Evolutionary conservation across 2,113 vertebrate genomes (phyloP).

Genomic region (Taxidea taxus): DNA sequence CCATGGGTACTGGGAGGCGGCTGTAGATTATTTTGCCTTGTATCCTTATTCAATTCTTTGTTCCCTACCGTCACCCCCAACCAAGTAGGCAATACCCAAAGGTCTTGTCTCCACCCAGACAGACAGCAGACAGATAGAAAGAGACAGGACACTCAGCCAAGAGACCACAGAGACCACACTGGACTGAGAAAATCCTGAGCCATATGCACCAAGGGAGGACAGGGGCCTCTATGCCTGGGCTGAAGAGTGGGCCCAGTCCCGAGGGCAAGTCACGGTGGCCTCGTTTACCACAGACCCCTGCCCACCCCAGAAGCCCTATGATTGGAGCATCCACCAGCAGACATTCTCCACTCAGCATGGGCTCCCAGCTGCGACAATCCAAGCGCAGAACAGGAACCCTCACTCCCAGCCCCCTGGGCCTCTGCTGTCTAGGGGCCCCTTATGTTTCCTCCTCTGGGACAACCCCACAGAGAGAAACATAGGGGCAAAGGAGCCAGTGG

Average conservation of each 20-base stretch:
- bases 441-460: slow-evolving; percentile 32
- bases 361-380: neutral
- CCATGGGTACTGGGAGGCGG: rapidly evolving
- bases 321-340: neutral
- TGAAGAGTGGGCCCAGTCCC: neutral
- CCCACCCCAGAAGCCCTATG: neutral
- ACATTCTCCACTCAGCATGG: neutral
- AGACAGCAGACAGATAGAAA: neutral
- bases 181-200: neutral
- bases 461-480: neutral
- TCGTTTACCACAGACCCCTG: neutral
- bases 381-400: neutral
- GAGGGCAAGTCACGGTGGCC: neutral
- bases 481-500: neutral
- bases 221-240: neutral
- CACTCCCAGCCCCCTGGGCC: neutral
- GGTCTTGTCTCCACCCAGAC: neutral
- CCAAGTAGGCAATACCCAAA: neutral
- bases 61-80: neutral
- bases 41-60: neutral
- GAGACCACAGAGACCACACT: neutral
- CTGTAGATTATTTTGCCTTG: neutral
- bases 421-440: neutral
- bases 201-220: too few species aligned
- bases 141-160: neutral